Percentiles rank a stretch among this genome's conserved stretches.
phyloP scores from a whole-genome alignment of 2,888 invertebrate genomes.

The Malthinus flaveolus region DNA sequence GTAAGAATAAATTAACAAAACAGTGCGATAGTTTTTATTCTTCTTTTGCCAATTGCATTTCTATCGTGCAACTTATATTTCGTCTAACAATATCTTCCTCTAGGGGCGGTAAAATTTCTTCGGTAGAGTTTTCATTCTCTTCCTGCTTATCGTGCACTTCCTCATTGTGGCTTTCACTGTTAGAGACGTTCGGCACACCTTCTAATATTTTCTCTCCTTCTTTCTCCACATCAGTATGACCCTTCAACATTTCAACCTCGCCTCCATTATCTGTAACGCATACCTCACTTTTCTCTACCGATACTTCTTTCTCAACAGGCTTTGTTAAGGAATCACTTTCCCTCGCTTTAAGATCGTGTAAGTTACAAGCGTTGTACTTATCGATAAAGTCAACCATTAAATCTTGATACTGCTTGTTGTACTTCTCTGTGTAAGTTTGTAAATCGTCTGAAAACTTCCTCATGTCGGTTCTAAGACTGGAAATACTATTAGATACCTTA shows the following conservation, averaged over 20 bases:
- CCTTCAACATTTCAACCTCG: no score
- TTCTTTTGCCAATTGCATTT: slow-evolving; percentile 51
- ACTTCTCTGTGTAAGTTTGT: slow-evolving; percentile 33
- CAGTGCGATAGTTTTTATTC: slow-evolving; percentile 9
- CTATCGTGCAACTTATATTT: slow-evolving; percentile 46
- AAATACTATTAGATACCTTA: slow-evolving; percentile 37
- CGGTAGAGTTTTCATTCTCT: neutral
- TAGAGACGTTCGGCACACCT: neutral
- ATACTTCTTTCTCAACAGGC: neutral
- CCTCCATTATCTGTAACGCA: no score
- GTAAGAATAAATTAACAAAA: no score
- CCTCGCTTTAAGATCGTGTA: neutral
- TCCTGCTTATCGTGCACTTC: neutral
- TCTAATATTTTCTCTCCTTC: neutral
- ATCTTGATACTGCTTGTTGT: slow-evolving; percentile 33
- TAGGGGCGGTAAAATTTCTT: neutral
- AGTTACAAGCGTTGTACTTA: slow-evolving; percentile 32
- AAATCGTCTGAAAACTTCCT: slow-evolving; percentile 32
- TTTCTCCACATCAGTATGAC: neutral
- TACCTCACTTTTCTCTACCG: no score
- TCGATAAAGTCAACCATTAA: slow-evolving; percentile 44
- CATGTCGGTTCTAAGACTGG: slow-evolving; percentile 36
- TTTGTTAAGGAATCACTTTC: neutral
- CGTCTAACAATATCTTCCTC: slow-evolving; percentile 22
- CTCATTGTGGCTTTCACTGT: neutral